Conservation (phyloP, 2,113 vertebrate genomes). For the Tachysurus fulvidraco region DNA sequence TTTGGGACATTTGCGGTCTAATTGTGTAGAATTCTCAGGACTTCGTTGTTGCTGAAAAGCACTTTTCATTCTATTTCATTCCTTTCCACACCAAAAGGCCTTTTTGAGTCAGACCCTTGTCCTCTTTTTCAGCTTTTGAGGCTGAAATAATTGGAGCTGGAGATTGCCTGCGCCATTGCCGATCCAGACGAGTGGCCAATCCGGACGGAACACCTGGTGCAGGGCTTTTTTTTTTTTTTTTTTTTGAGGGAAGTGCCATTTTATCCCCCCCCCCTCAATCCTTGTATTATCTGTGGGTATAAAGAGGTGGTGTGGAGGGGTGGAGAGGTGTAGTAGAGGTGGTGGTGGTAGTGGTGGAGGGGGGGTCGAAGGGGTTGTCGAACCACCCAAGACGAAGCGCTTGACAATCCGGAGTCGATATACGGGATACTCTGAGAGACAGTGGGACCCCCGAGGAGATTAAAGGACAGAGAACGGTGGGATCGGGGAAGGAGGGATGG, state of each 20-base stretch:
- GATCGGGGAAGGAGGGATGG: not conserved
- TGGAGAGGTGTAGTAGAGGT: not conserved
- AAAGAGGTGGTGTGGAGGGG: slow-evolving; percentile 12
- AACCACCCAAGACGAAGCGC: slow-evolving; percentile 48
- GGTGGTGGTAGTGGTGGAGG: not conserved
- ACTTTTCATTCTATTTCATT: slow-evolving; percentile 62
- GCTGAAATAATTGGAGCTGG: slow-evolving; percentile 59
- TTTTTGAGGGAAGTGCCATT: slow-evolving; percentile 28
- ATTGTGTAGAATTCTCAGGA: slow-evolving; percentile 57
- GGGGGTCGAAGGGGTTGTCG: not conserved
- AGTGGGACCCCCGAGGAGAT: slow-evolving; percentile 45
- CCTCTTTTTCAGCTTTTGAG: slow-evolving; percentile 53
- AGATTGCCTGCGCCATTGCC: slow-evolving; percentile 50
- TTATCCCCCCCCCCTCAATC: slow-evolving; percentile 3
- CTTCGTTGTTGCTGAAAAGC: slow-evolving; percentile 53
- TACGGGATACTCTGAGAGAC: slow-evolving; percentile 8
- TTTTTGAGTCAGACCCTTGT: slow-evolving; percentile 44
- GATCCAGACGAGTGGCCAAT: slow-evolving; percentile 51
- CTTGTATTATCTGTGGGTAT: slow-evolving; percentile 39
- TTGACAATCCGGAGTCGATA: slow-evolving; percentile 35
- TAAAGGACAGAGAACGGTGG: slow-evolving; percentile 31
- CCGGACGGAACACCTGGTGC: slow-evolving; percentile 55
- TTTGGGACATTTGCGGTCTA: slow-evolving; percentile 47
- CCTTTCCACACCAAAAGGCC: slow-evolving; percentile 58
- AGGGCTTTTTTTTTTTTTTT: slow-evolving; percentile 20